Evolutionary conservation across 2,797 vertebrate genomes (phyloP), one percentile per base, ranked within the genome.

Genomic region (Pseudochromis fuscus): DNA sequence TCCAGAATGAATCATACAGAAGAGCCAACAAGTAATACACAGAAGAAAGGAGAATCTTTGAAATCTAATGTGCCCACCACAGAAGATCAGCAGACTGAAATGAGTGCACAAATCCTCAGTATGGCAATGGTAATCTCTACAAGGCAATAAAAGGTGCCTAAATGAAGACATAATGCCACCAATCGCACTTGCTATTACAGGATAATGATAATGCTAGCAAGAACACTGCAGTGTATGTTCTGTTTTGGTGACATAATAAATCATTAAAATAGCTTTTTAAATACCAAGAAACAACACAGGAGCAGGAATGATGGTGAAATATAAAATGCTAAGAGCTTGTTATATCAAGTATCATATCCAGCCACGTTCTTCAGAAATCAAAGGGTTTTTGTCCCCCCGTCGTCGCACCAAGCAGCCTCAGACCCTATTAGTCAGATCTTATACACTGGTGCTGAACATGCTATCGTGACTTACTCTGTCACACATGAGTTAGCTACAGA

Each of bases 401-500:
- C 3, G 15, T 38, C 46, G 70, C 56, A 62, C 45, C 23, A 30
- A 44, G 53, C 67, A 75, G 37, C n/a, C 0, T 81, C 83, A 69
- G 25, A 46, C 7, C 13, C 19, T 40, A 27, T 80, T 75, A 78
- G 75, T 75, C 50, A 77, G 10, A 6, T 56, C 27, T 25, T 3
- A 30, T 23, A 38, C 10, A 68, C 7, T 61, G 57, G n/a, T 67
- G 49, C 35, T 75, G 15, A 62, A 44, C 69, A 64, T 42, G 5
- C n/a, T 53, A 44, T 50, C 18, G 23, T 73, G 61, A 82, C 63
- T 64, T 62, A 53, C 31, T 65, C 21, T 8, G n/a, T 67, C 50
- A 60, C 73, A 65, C 38, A 6, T 24, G 28, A 82, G 24, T 68
- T 60, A 50, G 53, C 61, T 59, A 67, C 31, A 52, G 61, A 45